Percentiles rank a stretch among this genome's conserved stretches.
Evolutionary conservation across 2,888 invertebrate genomes (phyloP).

Genomic region (Clepsis dumicolana): DNA sequence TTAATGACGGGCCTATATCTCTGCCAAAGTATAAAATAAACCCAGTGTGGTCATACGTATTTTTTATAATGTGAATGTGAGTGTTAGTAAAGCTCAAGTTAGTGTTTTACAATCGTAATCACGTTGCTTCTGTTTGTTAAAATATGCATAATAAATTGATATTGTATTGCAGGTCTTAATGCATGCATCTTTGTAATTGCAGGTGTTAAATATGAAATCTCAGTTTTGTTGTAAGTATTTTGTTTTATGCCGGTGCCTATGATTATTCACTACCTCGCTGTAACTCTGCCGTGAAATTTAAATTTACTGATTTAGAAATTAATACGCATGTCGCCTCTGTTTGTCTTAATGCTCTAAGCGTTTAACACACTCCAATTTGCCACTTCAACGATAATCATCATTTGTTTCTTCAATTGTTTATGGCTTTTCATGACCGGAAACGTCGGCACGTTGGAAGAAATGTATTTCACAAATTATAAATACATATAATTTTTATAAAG

Average conservation of each 20-base stretch:
- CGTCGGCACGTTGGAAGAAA: not conserved
- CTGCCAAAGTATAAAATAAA: too few species aligned
- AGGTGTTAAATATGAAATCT: too few species aligned
- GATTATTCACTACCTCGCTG: not conserved
- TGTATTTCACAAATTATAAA: not conserved
- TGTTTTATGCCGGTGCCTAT: too few species aligned
- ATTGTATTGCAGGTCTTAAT: too few species aligned
- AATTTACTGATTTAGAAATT: not conserved
- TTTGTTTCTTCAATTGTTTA: constrained; percentile 35
- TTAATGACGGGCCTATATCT: not conserved
- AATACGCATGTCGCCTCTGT: not conserved
- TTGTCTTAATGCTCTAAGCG: not conserved
- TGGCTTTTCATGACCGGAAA: not conserved
- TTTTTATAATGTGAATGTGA: too few species aligned
- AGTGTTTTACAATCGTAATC: too few species aligned
- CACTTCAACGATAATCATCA: constrained; percentile 34
- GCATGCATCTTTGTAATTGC: too few species aligned
- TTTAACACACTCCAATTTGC: constrained; percentile 19
- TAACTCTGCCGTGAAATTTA: not conserved
- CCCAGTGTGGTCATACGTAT: too few species aligned
- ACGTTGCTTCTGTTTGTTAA: too few species aligned
- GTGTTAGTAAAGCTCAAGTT: too few species aligned
- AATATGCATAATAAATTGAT: too few species aligned
- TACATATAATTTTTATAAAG: not conserved
- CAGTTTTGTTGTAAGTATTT: too few species aligned